Base-by-base conservation (phyloP, 2,113 vertebrate species). In the Saguinus imperator region DNA sequence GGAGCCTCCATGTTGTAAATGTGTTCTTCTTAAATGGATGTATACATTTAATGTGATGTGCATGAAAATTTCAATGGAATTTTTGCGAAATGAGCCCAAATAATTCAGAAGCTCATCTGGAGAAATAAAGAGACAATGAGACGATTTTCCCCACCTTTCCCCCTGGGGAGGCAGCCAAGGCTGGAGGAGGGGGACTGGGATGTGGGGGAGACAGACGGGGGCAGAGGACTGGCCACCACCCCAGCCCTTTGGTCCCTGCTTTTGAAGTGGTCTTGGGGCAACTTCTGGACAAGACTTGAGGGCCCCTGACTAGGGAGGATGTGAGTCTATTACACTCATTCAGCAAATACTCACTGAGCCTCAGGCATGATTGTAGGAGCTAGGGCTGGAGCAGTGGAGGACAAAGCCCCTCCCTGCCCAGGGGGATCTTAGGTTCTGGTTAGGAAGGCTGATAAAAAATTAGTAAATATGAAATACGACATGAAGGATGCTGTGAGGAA, bases 91-190 rank as follows among this genome's bases (percentile, higher is more conserved):
- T 0, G 2, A 40, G 21, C 35, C 40, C 57, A 37, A 48, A 73
- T 75, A 66, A 89, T 87, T 82, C 80, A 87, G 84, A 89, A 89
- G 85, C 57, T 87, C 14, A 43, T 72, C 43, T 85, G 66, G 61
- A 86, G 91, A 95, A 72, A 43, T 17, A 72, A 27, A 81, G 40
- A 43, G 21, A 61, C 23, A 37, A 37, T 25, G 70, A 92, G 50
- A 55, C 8, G 11, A 25, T 13, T 45, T 32, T 87, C 37, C 18
- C 87, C 27, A 17, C 68, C 8, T 16, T 85, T 68, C 16, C 43
- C 76, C 48, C 68, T 68, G 70, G 32, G 43, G 82, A 95, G 37
- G n/a, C 43, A 8, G 50, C 27, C 75, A 3, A 40, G 52, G 37
- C 75, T n/a, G 13, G 43, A 0, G 14, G 12, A 43, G 52, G 64